Evolutionary conservation across 2,888 invertebrate genomes (phyloP), one percentile per base, ranked within the genome.

Genomic region (Caenorhabditis japonica): DNA sequence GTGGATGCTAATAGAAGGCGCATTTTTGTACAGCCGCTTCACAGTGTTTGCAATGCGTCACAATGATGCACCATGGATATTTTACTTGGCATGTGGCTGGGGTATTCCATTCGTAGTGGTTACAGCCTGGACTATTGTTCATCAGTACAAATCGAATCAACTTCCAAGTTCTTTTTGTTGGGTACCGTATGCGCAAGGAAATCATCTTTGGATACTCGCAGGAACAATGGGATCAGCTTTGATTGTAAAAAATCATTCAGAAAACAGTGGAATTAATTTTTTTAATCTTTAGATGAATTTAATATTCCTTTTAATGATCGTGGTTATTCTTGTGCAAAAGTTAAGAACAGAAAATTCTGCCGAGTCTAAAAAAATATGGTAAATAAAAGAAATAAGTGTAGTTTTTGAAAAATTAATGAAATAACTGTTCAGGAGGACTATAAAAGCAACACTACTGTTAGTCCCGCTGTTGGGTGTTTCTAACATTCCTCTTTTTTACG

Each of bases 1-100:
- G 84, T 91, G 91, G 91, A 91, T 91, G 91, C 88, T 91, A 72
- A 90, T 91, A 13, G 91, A 91, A 70, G 87, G 88, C 10, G 76
- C 82, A 15, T 88, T 87, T 49, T 75, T 88, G 5, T 84, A 85
- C 73, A 83, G 82, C 70, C 73, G 86, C 5, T 89, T 91, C 44
- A 90, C 91, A 0, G 89, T 90, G 0, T 89, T 90, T 34, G 90
- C 91, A 0, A 91, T 91, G 88, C 88, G 90, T 66, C 88, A 89
- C 10, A 88, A 89, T 51, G 90, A 91, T 8, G 84, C 85, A 4
- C 91, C 91, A 0, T 90, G 91, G 84, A 88, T 87, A 44, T 77
- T 90, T 4, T 91, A 90, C 81, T 89, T 90, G 77, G 80, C 88
- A 39, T 89, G 91, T 59, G 91, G 91, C 60, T 91, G 91, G 91